Conservation (phyloP, 2,797 vertebrate genomes). For the Gymnodraco acuticeps region DNA sequence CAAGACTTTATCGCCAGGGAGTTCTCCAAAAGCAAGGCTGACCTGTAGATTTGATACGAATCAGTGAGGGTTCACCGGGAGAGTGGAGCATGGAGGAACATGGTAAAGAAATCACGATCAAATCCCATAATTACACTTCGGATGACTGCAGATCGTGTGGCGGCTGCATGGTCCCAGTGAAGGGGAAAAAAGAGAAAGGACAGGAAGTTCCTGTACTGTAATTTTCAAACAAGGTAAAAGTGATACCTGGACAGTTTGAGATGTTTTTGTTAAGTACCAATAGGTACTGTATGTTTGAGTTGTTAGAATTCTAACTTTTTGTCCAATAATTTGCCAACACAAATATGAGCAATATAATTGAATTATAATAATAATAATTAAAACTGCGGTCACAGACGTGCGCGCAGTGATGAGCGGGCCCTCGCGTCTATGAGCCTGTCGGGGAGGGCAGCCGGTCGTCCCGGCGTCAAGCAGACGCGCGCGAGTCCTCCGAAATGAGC, state of each 20-base stretch:
- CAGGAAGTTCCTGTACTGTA: conserved; percentile 57
- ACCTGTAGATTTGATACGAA: conserved; percentile 94
- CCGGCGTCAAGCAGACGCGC: too few species aligned
- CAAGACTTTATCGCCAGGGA: conserved; percentile 92
- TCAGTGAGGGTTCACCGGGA: conserved; percentile 85
- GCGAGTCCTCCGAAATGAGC: too few species aligned
- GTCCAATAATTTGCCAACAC: conserved; percentile 35
- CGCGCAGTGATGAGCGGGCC: too few species aligned
- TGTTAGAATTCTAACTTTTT: conserved; percentile 40
- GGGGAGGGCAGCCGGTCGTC: too few species aligned
- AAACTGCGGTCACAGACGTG: too few species aligned
- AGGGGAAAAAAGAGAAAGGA: conserved; percentile 17
- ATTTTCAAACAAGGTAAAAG: conserved; percentile 65
- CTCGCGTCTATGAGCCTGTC: too few species aligned
- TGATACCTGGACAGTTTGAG: conserved; percentile 55
- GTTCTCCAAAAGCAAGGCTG: conserved; percentile 90
- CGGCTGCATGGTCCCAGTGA: conserved; percentile 32
- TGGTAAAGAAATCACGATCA: conserved; percentile 64
- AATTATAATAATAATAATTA: too few species aligned
- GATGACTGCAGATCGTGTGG: conserved; percentile 71
- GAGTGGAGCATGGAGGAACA: conserved; percentile 38
- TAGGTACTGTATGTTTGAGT: conserved; percentile 45
- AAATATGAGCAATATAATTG: too few species aligned
- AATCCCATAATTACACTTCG: conserved; percentile 66
- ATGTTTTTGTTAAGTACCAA: too few species aligned